A percentile compares a stretch with the other conserved stretches of the same genome.
Conservation (phyloP, 2,797 vertebrate species). For the Spinus olivaceus region DNA sequence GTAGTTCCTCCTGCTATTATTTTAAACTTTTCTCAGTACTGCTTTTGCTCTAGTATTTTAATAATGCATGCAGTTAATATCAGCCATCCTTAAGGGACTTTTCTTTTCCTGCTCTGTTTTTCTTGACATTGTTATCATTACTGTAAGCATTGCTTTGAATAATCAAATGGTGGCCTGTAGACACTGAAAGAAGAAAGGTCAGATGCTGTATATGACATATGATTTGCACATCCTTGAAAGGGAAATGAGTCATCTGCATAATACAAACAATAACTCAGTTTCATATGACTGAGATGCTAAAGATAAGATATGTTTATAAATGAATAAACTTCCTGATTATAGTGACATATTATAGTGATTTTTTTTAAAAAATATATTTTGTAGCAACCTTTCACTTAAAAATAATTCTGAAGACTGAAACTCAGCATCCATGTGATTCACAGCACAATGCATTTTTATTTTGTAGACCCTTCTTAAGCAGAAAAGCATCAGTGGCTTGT, state of each 20-base stretch:
- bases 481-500: not conserved
- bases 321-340: conserved; percentile 73
- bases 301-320: conserved; percentile 79
- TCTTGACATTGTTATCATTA: conserved; percentile 27
- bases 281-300: conserved; percentile 76
- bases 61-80: not conserved
- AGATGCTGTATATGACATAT: conserved; percentile 72
- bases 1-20: not conserved
- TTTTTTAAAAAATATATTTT: not conserved
- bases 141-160: conserved; percentile 47
- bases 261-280: conserved; percentile 74
- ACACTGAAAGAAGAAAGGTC: conserved; percentile 57
- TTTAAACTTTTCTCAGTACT: conserved; percentile 8
- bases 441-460: not conserved
- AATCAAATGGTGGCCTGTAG: conserved; percentile 55
- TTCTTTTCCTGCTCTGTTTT: not conserved
- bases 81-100: not conserved
- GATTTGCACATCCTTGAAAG: conserved; percentile 69
- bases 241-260: conserved; percentile 78
- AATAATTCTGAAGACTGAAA: not conserved
- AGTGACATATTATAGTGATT: conserved; percentile 2
- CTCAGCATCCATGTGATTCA: not conserved
- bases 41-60: conserved; percentile 3
- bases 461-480: not conserved
- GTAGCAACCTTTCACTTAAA: not conserved